These are phyloP conservation scores for Emydocephalus ijimae DNA, from an alignment of 2,113 vertebrate species.

Conservation along the genomic window DNA sequence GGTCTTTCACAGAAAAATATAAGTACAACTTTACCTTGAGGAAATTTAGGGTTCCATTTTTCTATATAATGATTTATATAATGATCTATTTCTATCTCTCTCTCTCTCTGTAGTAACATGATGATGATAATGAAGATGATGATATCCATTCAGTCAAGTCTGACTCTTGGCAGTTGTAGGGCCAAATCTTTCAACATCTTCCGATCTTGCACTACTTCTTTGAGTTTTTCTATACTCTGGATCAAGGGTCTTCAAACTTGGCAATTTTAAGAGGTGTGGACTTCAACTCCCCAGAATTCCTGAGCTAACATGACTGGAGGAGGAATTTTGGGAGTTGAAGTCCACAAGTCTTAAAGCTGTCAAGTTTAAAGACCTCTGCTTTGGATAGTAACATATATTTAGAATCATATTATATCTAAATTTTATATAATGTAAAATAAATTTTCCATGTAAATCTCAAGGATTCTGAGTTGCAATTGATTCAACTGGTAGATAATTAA, in stretches of 20 bases:
- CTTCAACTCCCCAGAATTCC: too few relatives aligned
- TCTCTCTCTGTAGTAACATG: neutral
- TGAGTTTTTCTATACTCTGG: neutral
- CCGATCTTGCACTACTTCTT: neutral
- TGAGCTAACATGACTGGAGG: too few relatives aligned
- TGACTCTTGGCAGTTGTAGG: neutral
- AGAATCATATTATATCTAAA: neutral
- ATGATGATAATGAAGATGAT: neutral
- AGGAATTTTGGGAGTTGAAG: too few relatives aligned
- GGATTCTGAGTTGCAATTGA: neutral
- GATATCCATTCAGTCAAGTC: neutral
- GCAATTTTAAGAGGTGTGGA: too few relatives aligned
- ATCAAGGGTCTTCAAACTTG: too few relatives aligned
- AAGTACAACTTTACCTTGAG: neutral
- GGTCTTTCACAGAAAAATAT: neutral
- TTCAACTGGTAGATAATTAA: constrained; percentile 12
- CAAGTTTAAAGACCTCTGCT: neutral
- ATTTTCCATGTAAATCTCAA: neutral
- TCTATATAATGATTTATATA: neutral
- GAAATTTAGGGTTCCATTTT: neutral
- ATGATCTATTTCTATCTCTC: neutral
- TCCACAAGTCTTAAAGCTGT: too few relatives aligned
- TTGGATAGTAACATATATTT: neutral
- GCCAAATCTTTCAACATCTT: neutral
- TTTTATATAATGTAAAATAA: neutral